Evolutionary conservation across 2,113 vertebrate genomes (phyloP).

Genomic region (Cyanistes caeruleus): DNA sequence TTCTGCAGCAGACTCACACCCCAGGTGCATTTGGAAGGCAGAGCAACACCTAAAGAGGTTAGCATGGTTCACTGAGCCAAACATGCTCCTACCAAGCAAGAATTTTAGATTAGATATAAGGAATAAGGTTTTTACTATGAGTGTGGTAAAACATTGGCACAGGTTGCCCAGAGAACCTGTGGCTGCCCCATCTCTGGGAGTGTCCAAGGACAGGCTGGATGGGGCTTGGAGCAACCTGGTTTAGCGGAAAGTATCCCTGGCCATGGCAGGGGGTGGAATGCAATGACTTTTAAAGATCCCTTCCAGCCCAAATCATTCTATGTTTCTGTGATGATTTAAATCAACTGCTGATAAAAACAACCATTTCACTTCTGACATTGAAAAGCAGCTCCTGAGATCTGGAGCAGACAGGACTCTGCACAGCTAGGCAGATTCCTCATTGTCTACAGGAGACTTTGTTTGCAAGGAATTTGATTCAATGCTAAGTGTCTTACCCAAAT

Average conservation of each 20-base stretch:
- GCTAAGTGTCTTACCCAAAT: neutral
- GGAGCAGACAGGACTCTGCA: neutral
- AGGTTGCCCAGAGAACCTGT: neutral
- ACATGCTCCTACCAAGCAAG: neutral
- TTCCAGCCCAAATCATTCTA: neutral
- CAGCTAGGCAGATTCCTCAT: neutral
- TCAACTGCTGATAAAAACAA: too few species aligned
- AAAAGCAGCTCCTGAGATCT: neutral
- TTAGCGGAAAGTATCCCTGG: neutral
- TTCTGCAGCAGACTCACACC: neutral
- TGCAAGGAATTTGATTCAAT: neutral
- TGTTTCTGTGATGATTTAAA: neutral
- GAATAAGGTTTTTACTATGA: neutral
- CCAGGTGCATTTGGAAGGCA: neutral
- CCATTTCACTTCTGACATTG: neutral
- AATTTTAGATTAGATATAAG: neutral
- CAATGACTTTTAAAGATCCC: neutral
- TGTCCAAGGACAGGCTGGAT: neutral
- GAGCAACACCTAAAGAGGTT: neutral
- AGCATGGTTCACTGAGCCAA: neutral
- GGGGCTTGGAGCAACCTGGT: neutral
- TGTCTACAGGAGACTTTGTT: neutral
- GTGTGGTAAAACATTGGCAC: neutral
- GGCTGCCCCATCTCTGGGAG: neutral
- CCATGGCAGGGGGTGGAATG: neutral